A percentile compares a stretch with the other conserved stretches of the same genome.
Conservation (phyloP, 2,113 vertebrate genomes). For the Delphinus delphis region DNA sequence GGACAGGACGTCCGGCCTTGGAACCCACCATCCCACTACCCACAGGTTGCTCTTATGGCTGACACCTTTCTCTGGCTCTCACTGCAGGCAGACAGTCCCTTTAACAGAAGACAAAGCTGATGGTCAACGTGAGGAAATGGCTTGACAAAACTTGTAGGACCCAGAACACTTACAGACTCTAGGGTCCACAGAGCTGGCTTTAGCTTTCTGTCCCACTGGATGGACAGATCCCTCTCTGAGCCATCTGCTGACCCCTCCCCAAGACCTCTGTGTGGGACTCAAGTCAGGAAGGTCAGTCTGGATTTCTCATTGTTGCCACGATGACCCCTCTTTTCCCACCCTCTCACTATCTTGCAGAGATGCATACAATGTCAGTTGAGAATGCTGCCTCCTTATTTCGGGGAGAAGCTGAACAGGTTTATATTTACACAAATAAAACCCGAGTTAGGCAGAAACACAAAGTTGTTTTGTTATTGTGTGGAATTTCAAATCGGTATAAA, state of each 20-base stretch:
- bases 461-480: no score
- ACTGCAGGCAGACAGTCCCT: not conserved
- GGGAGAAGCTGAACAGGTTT: not conserved
- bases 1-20: not conserved
- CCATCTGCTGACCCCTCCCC: not conserved
- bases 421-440: not conserved
- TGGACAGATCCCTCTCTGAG: not conserved
- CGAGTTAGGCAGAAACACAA: not conserved
- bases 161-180: not conserved
- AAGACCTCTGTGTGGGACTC: not conserved
- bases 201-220: not conserved
- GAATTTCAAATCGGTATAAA: not conserved
- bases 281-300: not conserved
- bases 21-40: rapidly evolving
- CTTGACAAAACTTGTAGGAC: not conserved
- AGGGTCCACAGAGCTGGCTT: not conserved
- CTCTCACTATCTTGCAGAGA: not conserved
- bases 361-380: not conserved
- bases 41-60: not conserved
- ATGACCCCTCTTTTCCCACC: not conserved
- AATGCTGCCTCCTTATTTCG: not conserved
- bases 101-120: not conserved
- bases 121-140: not conserved
- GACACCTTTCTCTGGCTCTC: not conserved
- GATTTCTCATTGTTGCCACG: not conserved